Conservation (phyloP, 1,140 invertebrate genomes). For the Plectrocnemia conspersa region DNA sequence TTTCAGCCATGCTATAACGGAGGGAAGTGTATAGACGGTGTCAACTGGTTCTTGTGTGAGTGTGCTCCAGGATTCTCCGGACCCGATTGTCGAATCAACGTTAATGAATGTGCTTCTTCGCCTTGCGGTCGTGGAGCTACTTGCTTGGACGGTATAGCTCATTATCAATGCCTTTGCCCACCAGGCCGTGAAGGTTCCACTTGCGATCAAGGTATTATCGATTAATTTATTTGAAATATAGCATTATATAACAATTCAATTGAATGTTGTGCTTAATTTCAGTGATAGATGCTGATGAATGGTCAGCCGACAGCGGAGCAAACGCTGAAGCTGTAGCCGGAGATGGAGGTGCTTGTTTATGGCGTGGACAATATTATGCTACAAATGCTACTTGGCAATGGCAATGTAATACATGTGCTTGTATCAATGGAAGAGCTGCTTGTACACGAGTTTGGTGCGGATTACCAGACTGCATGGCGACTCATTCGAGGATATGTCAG, state of each 20-base stretch:
- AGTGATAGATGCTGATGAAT: constrained; percentile 27
- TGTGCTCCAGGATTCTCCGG: constrained; percentile 76
- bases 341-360: constrained; percentile 49
- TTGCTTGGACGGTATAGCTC: constrained; percentile 71
- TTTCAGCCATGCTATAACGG: constrained; percentile 66
- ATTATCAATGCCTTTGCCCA: constrained; percentile 77
- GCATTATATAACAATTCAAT: not conserved
- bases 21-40: constrained; percentile 74
- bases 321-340: constrained; percentile 9
- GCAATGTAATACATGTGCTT: constrained; percentile 76
- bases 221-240: not conserved
- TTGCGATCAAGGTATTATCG: constrained; percentile 61
- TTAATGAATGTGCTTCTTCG: constrained; percentile 71
- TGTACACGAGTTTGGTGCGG: constrained; percentile 86
- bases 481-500: constrained; percentile 50
- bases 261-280: constrained; percentile 2
- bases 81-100: constrained; percentile 68
- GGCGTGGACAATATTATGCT: constrained; percentile 54
- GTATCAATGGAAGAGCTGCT: constrained; percentile 64
- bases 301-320: constrained; percentile 13
- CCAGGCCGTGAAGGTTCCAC: constrained; percentile 65
- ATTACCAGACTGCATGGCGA: constrained; percentile 68
- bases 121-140: constrained; percentile 83
- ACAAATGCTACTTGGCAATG: constrained; percentile 63
- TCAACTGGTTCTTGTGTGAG: constrained; percentile 71